Base-by-base conservation (phyloP, 2,797 vertebrate species). In the Pteropus rufus region DNA sequence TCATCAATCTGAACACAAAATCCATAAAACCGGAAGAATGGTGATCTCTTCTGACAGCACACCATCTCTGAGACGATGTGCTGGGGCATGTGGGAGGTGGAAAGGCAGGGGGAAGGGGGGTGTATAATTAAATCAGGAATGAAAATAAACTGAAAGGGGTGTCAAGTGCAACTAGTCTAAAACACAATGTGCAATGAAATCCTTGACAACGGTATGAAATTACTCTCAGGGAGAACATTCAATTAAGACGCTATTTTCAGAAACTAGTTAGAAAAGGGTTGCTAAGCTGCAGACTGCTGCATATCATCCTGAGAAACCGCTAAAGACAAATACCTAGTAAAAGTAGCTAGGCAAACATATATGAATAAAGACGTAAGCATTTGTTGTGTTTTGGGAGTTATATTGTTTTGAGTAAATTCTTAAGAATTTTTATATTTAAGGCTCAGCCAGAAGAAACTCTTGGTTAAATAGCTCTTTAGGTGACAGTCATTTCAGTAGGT, bases 241-340 rank as follows among this genome's bases (percentile, higher is more conserved):
- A 93, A 91, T 98, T 95, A 97, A 96, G 94, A 86, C 92, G 46
- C 94, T 97, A 91, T 98, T 97, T 97, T 97, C 96, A 97, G 98
- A 98, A 98, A 97, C 94, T 89, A 96, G 92, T 80, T 97, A 97
- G 95, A 81, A 90, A 92, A 91, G 97, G 92, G 91, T 94, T 93
- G 93, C 85, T 94, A 92, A 97, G 97, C 96, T 97, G 97, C 95
- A 96, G 96, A 83, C 62, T 82, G 79, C 41, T 96, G 93, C 84
- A 67, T 95, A 91, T 77, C 49, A 91, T 95, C 89, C 83, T 84
- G 88, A 96, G 93, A 97, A 97, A 93, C 84, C 96, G 93, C 89
- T 96, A 97, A 94, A 94, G 91, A 96, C 93, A 97, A 94, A 90
- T 18, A 19, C 77, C 73, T 84, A 97, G 97, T 98, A 96, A 98